Evolutionary conservation across 2,888 invertebrate species (phyloP), one percentile per base, ranked within the genome.

Genomic region (Lissocephala sabroskyi): DNA sequence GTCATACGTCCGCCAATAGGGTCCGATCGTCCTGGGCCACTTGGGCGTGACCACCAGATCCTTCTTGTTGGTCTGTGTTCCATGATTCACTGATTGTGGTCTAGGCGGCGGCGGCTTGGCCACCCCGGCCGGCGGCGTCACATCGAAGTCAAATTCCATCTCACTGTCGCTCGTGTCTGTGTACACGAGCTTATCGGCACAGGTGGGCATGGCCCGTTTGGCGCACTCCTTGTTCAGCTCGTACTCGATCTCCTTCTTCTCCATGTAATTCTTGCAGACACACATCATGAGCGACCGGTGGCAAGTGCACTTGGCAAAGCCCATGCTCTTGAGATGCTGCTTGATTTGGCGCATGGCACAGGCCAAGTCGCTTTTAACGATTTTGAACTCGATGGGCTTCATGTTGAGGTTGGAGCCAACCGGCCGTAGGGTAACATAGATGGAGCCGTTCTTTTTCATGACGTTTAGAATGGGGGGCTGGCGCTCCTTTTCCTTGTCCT

Each of bases 61-160:
- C 1, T 85, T 84, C n/a, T 85, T 82, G 29, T 82, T 73, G 53
- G 90, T 90, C 65, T 91, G 91, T 0, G 89, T 89, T 41, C 88
- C 88, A 2, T 86, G 87, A 53, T 89, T 89, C 0, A 59, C 45
- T 3, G 87, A 84, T 56, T 86, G 87, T 0, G 84, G 84, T 49
- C 83, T 79, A 28, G 85, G 85, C 29, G 87, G 84, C 45, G 87
- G 85, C 1, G 88, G 85, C 56, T 88, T 88, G 23, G 89, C 88
- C 42, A 89, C 86, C 0, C 88, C 90, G 26, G 89, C 89, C 0
- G 91, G 90, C 0, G 91, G 90, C 0, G 90, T 90, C 49, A 91
- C 90, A 61, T 91, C 90, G 23, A 91, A 88, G 68, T 91, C 90
- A 82, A 90, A 87, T 42, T 91, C 90, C 18, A 89, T 88, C 42